Percentiles rank a stretch among this genome's conserved stretches.
phyloP scores from a whole-genome alignment of 2,113 vertebrate genomes.

The Prinia subflava region DNA sequence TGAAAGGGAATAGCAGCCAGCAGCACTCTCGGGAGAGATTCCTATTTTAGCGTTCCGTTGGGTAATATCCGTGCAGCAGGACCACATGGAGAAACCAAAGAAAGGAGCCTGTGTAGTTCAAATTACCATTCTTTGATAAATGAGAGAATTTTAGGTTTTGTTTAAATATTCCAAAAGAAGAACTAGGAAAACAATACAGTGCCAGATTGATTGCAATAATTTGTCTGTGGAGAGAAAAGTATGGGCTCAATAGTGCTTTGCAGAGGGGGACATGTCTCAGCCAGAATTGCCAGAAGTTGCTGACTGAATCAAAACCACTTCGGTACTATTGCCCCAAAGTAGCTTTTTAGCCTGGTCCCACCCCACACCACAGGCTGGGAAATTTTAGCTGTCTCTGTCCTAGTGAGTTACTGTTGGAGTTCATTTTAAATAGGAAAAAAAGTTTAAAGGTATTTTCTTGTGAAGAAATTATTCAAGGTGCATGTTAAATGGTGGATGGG shows the following conservation, averaged over 20 bases:
- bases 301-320: not conserved
- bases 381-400: not conserved
- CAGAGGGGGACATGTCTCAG: accelerated
- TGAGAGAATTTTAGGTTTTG: not conserved
- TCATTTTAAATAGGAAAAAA: not conserved
- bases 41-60: accelerated
- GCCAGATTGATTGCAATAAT: not conserved
- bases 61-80: not conserved
- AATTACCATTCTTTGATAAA: not conserved
- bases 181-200: not conserved
- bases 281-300: not conserved
- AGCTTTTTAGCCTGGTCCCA: not conserved
- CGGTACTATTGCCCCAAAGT: not conserved
- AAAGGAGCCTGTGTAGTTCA: not conserved
- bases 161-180: not conserved
- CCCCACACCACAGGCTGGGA: not conserved
- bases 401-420: not conserved
- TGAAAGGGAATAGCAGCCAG: not conserved
- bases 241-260: not conserved
- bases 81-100: accelerated
- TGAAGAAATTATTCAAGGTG: not conserved
- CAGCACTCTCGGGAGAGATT: accelerated
- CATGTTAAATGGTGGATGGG: not conserved
- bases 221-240: not conserved
- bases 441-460: not conserved